These are phyloP conservation scores for Clepsis dumicolana DNA, from an alignment of 2,888 invertebrate genomes.

Conservation along the genomic window DNA sequence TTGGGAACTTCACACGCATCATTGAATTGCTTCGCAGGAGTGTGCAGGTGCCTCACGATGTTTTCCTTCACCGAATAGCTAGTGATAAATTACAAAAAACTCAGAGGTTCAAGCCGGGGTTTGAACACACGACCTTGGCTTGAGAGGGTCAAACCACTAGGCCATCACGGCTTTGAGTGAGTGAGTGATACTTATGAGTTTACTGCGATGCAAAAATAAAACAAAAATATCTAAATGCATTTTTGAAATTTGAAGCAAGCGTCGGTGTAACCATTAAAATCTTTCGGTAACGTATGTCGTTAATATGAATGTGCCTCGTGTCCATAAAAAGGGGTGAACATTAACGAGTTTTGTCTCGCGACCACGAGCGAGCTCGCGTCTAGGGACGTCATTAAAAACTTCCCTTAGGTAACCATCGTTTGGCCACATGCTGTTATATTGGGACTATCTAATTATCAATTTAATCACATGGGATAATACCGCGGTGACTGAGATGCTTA, in stretches of 20 bases:
- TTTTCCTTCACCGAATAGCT: too few relatives aligned
- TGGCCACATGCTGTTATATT: conserved; percentile 19
- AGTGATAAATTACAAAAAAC: too few relatives aligned
- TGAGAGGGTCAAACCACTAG: too few relatives aligned
- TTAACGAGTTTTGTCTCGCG: conserved; percentile 51
- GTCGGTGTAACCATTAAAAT: conserved; percentile 36
- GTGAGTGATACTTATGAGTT: too few relatives aligned
- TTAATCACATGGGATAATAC: conserved; percentile 11
- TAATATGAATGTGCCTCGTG: conserved; percentile 49
- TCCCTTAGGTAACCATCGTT: conserved; percentile 47
- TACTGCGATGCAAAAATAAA: background rate
- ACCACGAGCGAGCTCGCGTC: conserved; percentile 46
- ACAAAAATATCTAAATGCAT: background rate
- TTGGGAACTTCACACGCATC: too few relatives aligned
- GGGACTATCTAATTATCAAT: conserved; percentile 31
- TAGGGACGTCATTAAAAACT: conserved; percentile 54
- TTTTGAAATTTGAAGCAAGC: conserved; percentile 8
- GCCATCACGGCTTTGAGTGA: too few relatives aligned
- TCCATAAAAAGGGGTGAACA: conserved; percentile 47
- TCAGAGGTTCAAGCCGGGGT: too few relatives aligned
- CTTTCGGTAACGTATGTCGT: conserved; percentile 39
- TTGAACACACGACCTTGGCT: too few relatives aligned
- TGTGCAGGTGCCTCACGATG: too few relatives aligned
- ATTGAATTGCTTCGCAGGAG: too few relatives aligned
- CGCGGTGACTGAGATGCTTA: background rate